A percentile compares a stretch with the other conserved stretches of the same genome.
Evolutionary conservation across 2,113 vertebrate species (phyloP).

Genomic region (Steatornis caripensis): DNA sequence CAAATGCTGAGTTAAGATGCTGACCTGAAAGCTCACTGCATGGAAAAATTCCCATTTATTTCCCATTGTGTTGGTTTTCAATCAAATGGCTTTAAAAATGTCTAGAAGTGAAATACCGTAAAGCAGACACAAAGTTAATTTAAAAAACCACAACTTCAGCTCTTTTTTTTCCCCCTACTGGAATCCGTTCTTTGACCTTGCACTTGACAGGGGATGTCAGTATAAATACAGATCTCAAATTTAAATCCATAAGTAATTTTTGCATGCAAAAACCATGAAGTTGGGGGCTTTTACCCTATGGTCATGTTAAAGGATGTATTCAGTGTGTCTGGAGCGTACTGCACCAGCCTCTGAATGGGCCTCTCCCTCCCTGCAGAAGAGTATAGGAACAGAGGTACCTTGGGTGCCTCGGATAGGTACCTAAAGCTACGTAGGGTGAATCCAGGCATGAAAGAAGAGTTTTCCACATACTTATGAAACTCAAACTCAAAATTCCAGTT

Average conservation of each 20-base stretch:
- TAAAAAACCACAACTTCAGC: not conserved
- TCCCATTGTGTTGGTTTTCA: not conserved
- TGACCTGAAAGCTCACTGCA: not conserved
- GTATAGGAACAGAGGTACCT: not conserved
- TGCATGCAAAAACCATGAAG: not conserved
- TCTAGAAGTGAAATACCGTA: not conserved
- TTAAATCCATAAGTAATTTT: not conserved
- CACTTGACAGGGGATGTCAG: not conserved
- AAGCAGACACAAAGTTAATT: not conserved
- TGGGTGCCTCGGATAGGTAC: not conserved
- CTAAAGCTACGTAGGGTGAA: not conserved
- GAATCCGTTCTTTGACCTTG: not conserved
- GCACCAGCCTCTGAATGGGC: not conserved
- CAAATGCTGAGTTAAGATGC: not conserved
- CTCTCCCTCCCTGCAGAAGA: not conserved
- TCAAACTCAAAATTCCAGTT: not conserved
- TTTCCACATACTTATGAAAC: not conserved
- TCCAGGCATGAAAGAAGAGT: not conserved
- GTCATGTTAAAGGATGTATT: not conserved
- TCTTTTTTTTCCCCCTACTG: not conserved
- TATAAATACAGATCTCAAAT: not conserved
- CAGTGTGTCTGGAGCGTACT: not conserved
- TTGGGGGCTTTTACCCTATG: not conserved
- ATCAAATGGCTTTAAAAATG: not conserved
- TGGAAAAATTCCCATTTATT: not conserved